phyloP scores from a whole-genome alignment of 2,797 vertebrate genomes.

The Serranus cabrilla region DNA sequence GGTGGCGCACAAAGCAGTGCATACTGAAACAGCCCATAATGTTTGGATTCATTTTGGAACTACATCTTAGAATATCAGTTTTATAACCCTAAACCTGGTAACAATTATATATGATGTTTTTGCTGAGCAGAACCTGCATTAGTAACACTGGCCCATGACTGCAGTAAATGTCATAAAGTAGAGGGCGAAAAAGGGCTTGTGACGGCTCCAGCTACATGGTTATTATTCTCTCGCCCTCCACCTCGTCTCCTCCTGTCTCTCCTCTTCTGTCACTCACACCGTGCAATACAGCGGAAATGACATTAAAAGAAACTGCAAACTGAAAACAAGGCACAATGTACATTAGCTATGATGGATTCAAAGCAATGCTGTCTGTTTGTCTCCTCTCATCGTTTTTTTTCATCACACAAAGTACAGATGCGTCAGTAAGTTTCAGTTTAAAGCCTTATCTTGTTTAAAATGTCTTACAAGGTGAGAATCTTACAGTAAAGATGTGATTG shows the following conservation, averaged over 20 bases:
- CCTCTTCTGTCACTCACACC: constrained; percentile 35
- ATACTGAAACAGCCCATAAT: neutral
- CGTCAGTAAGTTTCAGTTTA: constrained; percentile 35
- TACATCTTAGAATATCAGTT: neutral
- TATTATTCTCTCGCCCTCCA: constrained; percentile 36
- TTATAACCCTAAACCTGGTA: neutral
- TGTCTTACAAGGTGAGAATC: constrained; percentile 35
- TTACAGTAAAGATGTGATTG: constrained; percentile 23
- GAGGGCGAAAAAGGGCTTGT: constrained; percentile 25
- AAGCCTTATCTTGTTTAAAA: constrained; percentile 49
- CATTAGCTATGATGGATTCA: constrained; percentile 12
- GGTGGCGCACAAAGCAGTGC: neutral
- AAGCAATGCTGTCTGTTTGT: constrained; percentile 5
- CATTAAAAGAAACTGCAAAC: constrained; percentile 27
- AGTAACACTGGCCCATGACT: constrained; percentile 20
- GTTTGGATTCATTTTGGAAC: neutral
- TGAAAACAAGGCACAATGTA: neutral
- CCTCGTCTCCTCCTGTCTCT: constrained; percentile 8
- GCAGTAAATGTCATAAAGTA: constrained; percentile 48
- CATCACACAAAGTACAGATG: constrained; percentile 15
- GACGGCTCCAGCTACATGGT: constrained; percentile 18
- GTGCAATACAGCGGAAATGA: constrained; percentile 8
- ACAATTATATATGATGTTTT: neutral
- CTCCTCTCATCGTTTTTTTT: neutral
- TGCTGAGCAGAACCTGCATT: constrained; percentile 35